A percentile compares a stretch with the other conserved stretches of the same genome.
phyloP scores from a whole-genome alignment of 1,140 invertebrate species.

The Teleogryllus occipitalis region DNA sequence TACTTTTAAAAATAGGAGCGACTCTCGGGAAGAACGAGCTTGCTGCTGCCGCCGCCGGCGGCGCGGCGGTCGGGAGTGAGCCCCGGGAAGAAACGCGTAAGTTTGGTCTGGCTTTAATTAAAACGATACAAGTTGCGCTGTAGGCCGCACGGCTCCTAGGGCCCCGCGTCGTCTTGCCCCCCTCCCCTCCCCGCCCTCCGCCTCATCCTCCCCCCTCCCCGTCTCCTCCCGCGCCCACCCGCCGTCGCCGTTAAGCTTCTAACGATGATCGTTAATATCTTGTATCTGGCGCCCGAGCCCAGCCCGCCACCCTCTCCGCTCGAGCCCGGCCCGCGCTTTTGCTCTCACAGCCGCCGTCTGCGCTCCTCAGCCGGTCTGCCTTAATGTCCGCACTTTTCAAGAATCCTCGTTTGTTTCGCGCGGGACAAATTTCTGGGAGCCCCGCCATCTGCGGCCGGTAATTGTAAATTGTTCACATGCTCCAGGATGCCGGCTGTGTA shows the following conservation, averaged over 20 bases:
- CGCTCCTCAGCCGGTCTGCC: background rate
- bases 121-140: background rate
- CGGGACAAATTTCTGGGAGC: too few relatives aligned
- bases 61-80: background rate
- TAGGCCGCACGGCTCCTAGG: background rate
- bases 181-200: background rate
- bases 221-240: background rate
- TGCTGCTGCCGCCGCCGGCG: too few relatives aligned
- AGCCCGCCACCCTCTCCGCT: background rate
- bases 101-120: background rate
- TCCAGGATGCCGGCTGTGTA: too few relatives aligned
- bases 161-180: background rate
- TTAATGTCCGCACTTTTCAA: too few relatives aligned
- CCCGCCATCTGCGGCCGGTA: too few relatives aligned
- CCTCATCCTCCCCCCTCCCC: too few relatives aligned
- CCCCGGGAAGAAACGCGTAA: background rate
- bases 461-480: too few relatives aligned
- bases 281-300: background rate
- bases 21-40: too few relatives aligned
- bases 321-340: too few relatives aligned
- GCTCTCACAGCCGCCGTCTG: too few relatives aligned
- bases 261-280: background rate
- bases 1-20: background rate
- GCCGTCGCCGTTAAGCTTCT: background rate
- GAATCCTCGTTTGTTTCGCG: too few relatives aligned